Percentiles rank a stretch among this genome's conserved stretches.
phyloP scores from a whole-genome alignment of 2,113 vertebrate genomes.

The Apteryx mantelli region DNA sequence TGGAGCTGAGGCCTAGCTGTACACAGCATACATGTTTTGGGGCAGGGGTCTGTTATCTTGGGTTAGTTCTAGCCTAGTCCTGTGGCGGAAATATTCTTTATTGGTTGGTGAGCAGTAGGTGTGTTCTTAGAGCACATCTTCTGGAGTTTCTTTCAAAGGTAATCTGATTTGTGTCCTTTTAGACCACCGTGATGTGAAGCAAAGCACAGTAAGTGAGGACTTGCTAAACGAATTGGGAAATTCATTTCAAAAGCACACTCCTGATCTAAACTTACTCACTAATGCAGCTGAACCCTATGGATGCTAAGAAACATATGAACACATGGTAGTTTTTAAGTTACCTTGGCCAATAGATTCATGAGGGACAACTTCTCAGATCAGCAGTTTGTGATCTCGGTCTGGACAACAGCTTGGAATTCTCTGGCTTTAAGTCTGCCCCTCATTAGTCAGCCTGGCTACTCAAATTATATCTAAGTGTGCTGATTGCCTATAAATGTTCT shows the following conservation, averaged over 20 bases:
- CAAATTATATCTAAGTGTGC: constrained; percentile 24
- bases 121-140: background rate
- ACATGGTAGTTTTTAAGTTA: background rate
- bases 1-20: background rate
- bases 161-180: background rate
- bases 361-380: background rate
- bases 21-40: background rate
- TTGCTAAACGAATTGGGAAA: background rate
- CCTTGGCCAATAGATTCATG: background rate
- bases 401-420: constrained; percentile 40
- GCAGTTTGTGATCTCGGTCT: background rate
- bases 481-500: constrained; percentile 31
- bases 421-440: constrained; percentile 28
- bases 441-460: constrained; percentile 44
- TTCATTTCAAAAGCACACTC: background rate
- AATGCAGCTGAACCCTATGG: background rate
- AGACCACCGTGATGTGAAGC: background rate
- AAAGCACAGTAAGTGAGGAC: background rate
- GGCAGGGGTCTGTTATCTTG: background rate
- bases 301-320: background rate
- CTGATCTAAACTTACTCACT: background rate
- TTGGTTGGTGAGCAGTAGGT: background rate
- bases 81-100: background rate
- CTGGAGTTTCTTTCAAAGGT: background rate
- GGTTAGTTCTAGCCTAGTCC: background rate